A percentile compares a stretch with the other conserved stretches of the same genome.
phyloP scores from a whole-genome alignment of 2,888 invertebrate genomes.

The Acleris emargana region DNA sequence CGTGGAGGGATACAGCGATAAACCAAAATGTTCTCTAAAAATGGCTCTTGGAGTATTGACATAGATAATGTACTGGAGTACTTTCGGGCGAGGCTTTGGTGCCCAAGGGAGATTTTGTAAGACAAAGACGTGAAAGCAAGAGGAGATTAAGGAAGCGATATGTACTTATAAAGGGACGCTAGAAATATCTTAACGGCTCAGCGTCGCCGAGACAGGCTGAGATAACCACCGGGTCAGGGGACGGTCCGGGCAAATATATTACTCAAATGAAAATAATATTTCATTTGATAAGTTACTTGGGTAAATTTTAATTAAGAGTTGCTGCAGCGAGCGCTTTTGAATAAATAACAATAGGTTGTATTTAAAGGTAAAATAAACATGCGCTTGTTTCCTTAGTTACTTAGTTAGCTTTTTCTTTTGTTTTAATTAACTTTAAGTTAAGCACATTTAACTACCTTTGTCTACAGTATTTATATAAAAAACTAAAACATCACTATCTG shows the following conservation, averaged over 20 bases:
- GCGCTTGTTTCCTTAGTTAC: no score
- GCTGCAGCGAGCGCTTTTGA: not conserved
- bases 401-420: no score
- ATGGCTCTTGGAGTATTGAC: constrained; percentile 74
- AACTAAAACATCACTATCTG: no score
- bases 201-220: constrained; percentile 47
- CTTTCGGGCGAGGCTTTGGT: constrained; percentile 45
- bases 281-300: constrained; percentile 3
- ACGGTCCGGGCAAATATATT: constrained; percentile 44
- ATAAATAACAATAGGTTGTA: no score
- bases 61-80: constrained; percentile 72
- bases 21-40: constrained; percentile 76
- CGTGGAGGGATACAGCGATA: constrained; percentile 75
- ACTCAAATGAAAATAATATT: constrained; percentile 20
- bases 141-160: constrained; percentile 67
- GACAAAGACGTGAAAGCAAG: constrained; percentile 70
- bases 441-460: no score
- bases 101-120: constrained; percentile 66
- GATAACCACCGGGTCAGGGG: constrained; percentile 53
- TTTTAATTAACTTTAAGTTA: no score
- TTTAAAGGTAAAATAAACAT: no score
- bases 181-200: constrained; percentile 56
- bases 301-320: constrained; percentile 1
- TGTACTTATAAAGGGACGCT: constrained; percentile 58
- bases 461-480: no score